Percentiles rank a stretch among this genome's conserved stretches.
Evolutionary conservation across 1,140 invertebrate species (phyloP).

Genomic region (Drosophila lacteicornis): DNA sequence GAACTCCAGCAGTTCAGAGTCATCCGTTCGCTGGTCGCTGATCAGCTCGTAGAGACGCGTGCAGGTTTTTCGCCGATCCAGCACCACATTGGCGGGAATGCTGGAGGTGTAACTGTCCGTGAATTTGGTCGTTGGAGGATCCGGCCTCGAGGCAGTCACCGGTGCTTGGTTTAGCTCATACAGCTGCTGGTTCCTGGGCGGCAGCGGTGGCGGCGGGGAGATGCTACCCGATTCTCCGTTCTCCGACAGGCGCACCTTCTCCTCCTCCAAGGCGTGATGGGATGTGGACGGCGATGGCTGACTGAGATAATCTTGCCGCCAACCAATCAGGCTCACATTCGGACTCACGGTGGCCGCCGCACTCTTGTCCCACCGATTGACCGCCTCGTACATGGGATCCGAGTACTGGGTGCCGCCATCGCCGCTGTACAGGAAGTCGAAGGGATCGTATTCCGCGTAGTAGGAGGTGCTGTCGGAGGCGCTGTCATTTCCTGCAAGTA

Average conservation of each 20-base stretch:
- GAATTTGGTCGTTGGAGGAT: slow-evolving; percentile 20
- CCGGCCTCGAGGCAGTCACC: slow-evolving; percentile 11
- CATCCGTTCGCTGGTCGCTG: slow-evolving; percentile 88
- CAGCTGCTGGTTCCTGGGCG: slow-evolving; percentile 85
- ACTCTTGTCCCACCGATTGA: slow-evolving; percentile 88
- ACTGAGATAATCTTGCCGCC: slow-evolving; percentile 84
- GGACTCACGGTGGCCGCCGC: slow-evolving; percentile 85
- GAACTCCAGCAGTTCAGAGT: slow-evolving; percentile 92
- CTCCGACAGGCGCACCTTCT: not conserved
- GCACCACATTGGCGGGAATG: slow-evolving; percentile 75
- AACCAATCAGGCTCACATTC: slow-evolving; percentile 86
- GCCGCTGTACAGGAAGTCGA: slow-evolving; percentile 92
- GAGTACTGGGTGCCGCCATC: slow-evolving; percentile 90
- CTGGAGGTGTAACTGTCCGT: slow-evolving; percentile 76
- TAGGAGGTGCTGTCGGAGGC: slow-evolving; percentile 87
- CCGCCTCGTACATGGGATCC: slow-evolving; percentile 91
- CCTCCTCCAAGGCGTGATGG: not conserved
- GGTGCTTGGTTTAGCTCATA: slow-evolving; percentile 36
- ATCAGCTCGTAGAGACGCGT: slow-evolving; percentile 90
- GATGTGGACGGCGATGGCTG: slow-evolving; percentile 26
- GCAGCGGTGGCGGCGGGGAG: slow-evolving; percentile 85
- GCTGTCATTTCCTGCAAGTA: slow-evolving; percentile 82
- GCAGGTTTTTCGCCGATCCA: slow-evolving; percentile 85
- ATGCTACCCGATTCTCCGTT: slow-evolving; percentile 40
- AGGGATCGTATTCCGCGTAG: slow-evolving; percentile 94